Conservation (phyloP, 2,797 vertebrate species). For the Epinephelus coioides region DNA sequence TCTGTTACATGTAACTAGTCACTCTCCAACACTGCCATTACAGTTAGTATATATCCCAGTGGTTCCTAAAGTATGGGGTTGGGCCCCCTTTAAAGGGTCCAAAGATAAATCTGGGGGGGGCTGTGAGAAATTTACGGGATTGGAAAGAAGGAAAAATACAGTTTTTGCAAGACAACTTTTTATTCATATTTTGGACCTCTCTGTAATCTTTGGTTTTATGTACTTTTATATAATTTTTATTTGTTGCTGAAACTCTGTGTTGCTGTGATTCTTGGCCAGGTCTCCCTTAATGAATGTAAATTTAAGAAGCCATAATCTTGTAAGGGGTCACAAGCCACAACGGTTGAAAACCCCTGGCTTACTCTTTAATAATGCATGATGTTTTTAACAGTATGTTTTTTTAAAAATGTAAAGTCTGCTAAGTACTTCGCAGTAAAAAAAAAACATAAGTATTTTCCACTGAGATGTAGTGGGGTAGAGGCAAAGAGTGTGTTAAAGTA, state of each 20-base stretch:
- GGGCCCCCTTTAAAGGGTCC: background rate
- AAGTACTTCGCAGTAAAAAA: background rate
- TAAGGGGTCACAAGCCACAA: background rate
- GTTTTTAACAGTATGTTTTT: background rate
- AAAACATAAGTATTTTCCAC: background rate
- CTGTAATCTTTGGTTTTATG: too few species aligned
- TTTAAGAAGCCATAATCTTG: background rate
- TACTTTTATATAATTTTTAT: too few species aligned
- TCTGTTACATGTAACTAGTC: too few species aligned
- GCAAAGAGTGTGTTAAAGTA: slow-evolving; percentile 1
- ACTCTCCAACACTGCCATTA: too few species aligned
- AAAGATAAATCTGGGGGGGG: background rate
- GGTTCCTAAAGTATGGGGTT: background rate
- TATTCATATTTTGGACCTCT: too few species aligned
- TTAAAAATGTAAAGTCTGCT: background rate
- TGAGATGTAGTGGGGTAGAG: background rate
- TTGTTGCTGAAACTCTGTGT: too few species aligned
- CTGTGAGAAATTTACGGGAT: background rate
- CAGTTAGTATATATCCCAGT: background rate
- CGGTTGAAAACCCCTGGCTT: background rate
- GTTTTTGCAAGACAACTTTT: too few species aligned
- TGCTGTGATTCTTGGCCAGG: too few species aligned
- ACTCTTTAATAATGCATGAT: background rate
- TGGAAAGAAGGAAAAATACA: too few species aligned
- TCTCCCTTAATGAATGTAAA: too few species aligned